These are phyloP conservation scores for Gisinianus flammeolus DNA, from an alignment of 2,888 invertebrate genomes.

Conservation along the genomic window DNA sequence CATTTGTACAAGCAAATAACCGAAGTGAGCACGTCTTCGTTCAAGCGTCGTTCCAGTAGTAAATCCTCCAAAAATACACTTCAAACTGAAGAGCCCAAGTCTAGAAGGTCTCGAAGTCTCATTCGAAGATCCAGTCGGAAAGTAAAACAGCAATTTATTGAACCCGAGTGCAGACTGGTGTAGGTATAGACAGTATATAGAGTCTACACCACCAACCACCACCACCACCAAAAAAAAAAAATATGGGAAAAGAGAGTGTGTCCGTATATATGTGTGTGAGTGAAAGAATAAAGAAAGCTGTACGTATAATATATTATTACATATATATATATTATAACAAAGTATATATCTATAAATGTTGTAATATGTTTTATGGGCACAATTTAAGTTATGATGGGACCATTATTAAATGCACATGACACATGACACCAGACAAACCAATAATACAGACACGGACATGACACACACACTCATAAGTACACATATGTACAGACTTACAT, in stretches of 20 bases:
- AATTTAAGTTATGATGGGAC: constrained; percentile 9
- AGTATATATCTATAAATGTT: neutral
- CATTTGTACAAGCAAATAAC: constrained; percentile 60
- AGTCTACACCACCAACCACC: neutral
- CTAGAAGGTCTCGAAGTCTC: constrained; percentile 74
- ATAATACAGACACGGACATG: too few relatives aligned
- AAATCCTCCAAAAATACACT: constrained; percentile 60
- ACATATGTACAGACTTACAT: too few relatives aligned
- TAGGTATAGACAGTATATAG: neutral
- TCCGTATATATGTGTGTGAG: neutral
- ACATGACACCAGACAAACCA: neutral
- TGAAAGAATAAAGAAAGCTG: too few relatives aligned
- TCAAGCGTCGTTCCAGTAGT: constrained; percentile 57
- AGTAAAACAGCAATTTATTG: constrained; percentile 71
- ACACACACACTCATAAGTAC: too few relatives aligned
- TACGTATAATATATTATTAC: neutral
- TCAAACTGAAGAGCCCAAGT: constrained; percentile 61
- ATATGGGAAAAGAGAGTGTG: neutral
- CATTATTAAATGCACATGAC: neutral
- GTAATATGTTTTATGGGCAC: constrained; percentile 11
- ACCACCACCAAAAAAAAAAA: neutral
- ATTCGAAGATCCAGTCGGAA: constrained; percentile 80
- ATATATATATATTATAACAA: neutral
- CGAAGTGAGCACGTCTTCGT: constrained; percentile 44
- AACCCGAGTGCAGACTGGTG: constrained; percentile 30